These are phyloP conservation scores for Lypha dubia DNA, from an alignment of 2,888 invertebrate species.

Conservation along the genomic window DNA sequence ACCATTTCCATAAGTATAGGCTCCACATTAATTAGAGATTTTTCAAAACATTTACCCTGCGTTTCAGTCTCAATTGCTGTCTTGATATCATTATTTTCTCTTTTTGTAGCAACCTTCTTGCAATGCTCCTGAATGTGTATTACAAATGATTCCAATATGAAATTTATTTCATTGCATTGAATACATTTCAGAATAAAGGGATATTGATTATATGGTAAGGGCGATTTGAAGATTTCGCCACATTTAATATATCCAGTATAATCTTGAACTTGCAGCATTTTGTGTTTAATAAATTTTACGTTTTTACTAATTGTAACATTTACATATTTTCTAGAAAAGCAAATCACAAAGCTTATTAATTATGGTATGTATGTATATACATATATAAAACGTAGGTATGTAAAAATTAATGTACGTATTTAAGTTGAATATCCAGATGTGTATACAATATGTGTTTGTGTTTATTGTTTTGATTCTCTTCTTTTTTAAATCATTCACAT, in stretches of 20 bases:
- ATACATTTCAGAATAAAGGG: conserved; percentile 61
- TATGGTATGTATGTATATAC: too few relatives aligned
- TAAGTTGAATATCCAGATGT: background rate
- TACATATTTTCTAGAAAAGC: background rate
- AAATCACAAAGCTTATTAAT: background rate
- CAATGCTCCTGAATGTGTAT: conserved; percentile 54
- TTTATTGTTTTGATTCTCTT: conserved; percentile 27
- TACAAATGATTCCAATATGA: conserved; percentile 57
- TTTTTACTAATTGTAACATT: conserved; percentile 2
- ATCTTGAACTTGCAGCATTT: conserved; percentile 44
- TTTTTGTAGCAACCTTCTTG: background rate
- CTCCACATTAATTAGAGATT: conserved; percentile 39
- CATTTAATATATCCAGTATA: conserved; percentile 60
- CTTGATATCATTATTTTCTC: background rate
- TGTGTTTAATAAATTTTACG: too few relatives aligned
- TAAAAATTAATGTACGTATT: background rate
- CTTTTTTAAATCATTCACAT: conserved; percentile 27
- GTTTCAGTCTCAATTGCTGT: background rate
- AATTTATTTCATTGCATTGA: conserved; percentile 58
- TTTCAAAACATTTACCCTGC: conserved; percentile 28
- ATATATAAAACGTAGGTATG: too few relatives aligned
- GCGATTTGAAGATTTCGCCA: conserved; percentile 63
- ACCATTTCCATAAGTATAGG: conserved; percentile 38
- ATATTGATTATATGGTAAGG: conserved; percentile 39
- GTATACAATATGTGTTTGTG: too few relatives aligned